Percentiles rank a stretch among this genome's conserved stretches.
Conservation (phyloP, 1,140 invertebrate species). For the Harpegnathos saltator region DNA sequence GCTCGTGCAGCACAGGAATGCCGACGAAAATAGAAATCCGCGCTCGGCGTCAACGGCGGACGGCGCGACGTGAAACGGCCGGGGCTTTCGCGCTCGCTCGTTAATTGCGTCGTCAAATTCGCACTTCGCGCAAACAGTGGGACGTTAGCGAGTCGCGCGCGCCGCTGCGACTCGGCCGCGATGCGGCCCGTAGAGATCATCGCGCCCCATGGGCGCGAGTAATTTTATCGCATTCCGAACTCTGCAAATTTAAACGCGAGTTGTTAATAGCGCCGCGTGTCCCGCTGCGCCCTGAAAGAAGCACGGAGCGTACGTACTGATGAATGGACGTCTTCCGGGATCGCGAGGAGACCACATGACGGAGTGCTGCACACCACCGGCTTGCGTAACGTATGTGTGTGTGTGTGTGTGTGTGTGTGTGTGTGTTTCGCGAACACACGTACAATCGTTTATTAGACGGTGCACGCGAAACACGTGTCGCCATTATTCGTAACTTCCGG, state of each 20-base stretch:
- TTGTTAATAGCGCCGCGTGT: slow-evolving; percentile 24
- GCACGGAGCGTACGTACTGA: not conserved
- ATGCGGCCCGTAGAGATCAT: not conserved
- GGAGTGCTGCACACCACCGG: not conserved
- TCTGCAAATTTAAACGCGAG: not conserved
- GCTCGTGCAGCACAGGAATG: slow-evolving; percentile 11
- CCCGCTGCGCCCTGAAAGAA: not conserved
- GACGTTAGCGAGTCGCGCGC: not conserved
- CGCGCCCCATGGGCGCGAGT: not conserved
- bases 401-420: not conserved
- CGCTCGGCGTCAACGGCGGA: not conserved
- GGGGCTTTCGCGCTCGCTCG: not conserved
- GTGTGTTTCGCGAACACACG: too few species aligned
- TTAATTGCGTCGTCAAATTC: slow-evolving; percentile 17
- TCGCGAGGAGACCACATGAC: not conserved
- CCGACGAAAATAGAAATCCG: slow-evolving; percentile 50
- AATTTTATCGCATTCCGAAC: slow-evolving; percentile 10
- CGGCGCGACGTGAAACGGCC: not conserved
- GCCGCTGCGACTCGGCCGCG: not conserved
- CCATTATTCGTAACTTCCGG: too few species aligned
- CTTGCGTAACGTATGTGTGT: not conserved
- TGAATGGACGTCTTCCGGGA: not conserved
- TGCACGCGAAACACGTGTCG: too few species aligned
- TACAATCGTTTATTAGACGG: too few species aligned
- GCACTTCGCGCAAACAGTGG: not conserved